Percentiles rank a stretch among this genome's conserved stretches.
Evolutionary conservation across 2,797 vertebrate species (phyloP).

Genomic region (Taeniopygia guttata): DNA sequence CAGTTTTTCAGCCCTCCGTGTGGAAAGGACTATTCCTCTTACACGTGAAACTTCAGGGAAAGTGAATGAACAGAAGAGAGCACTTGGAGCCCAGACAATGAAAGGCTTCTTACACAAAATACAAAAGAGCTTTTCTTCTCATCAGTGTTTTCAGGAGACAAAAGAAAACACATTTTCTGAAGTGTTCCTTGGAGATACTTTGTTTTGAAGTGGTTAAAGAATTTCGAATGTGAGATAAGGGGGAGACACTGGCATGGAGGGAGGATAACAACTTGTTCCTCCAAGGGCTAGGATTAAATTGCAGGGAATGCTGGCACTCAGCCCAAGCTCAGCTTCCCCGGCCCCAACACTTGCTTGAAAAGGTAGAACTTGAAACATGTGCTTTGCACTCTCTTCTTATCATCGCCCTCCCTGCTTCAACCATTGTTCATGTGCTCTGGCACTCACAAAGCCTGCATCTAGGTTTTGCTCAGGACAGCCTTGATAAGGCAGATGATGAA

Average conservation of each 20-base stretch:
- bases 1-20: neutral
- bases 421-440: conserved; percentile 55
- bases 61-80: conserved; percentile 62
- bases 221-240: conserved; percentile 58
- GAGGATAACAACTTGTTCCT: conserved; percentile 63
- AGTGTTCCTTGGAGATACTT: conserved; percentile 62
- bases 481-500: conserved; percentile 55
- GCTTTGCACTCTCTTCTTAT: conserved; percentile 51
- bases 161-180: conserved; percentile 68
- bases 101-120: conserved; percentile 52
- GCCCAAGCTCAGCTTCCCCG: conserved; percentile 3
- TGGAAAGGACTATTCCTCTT: conserved; percentile 16
- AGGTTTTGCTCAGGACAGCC: conserved; percentile 20
- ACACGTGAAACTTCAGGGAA: conserved; percentile 27
- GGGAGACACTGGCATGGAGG: conserved; percentile 50
- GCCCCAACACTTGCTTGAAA: conserved; percentile 51
- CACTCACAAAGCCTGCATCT: conserved; percentile 30
- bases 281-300: conserved; percentile 60
- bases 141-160: conserved; percentile 62
- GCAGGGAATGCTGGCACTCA: conserved; percentile 49
- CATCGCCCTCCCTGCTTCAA: neutral
- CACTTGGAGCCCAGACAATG: conserved; percentile 32
- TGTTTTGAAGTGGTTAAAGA: conserved; percentile 64
- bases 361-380: conserved; percentile 63
- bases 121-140: conserved; percentile 62